phyloP scores from a whole-genome alignment of 2,888 invertebrate genomes.

The Tetragonula carbonaria region DNA sequence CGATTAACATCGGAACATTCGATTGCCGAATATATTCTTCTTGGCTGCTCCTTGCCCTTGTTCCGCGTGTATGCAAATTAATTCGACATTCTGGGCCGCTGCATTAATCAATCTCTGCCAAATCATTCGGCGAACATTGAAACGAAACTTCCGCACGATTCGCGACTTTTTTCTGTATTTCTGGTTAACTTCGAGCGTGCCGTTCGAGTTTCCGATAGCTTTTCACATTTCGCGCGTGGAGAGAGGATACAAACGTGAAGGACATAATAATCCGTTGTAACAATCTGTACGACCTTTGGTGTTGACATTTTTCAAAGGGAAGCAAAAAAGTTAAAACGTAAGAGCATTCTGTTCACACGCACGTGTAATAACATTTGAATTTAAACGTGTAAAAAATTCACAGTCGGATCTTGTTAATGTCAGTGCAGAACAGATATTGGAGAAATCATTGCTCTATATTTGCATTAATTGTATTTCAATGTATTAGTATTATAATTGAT shows the following conservation, averaged over 20 bases:
- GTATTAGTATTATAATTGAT: neutral
- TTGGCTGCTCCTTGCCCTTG: neutral
- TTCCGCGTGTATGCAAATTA: conserved; percentile 6
- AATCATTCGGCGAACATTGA: neutral
- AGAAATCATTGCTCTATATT: too few species aligned
- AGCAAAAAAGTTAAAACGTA: neutral
- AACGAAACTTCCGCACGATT: neutral
- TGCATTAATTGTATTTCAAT: neutral
- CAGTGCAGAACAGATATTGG: too few species aligned
- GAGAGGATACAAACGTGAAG: neutral
- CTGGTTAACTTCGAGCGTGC: too few species aligned
- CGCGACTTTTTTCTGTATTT: neutral
- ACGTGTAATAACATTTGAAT: neutral
- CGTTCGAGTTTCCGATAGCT: neutral
- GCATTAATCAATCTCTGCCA: conserved; percentile 5
- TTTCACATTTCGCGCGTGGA: neutral
- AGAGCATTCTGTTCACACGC: conserved; percentile 15
- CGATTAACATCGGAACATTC: conserved; percentile 21
- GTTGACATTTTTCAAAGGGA: neutral
- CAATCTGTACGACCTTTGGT: neutral
- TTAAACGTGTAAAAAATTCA: too few species aligned
- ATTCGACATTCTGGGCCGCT: neutral
- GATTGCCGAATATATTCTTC: neutral
- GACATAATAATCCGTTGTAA: neutral
- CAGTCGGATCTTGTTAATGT: too few species aligned